Base-by-base conservation (phyloP, 2,797 vertebrate genomes). In the Lacerta bilineata region DNA sequence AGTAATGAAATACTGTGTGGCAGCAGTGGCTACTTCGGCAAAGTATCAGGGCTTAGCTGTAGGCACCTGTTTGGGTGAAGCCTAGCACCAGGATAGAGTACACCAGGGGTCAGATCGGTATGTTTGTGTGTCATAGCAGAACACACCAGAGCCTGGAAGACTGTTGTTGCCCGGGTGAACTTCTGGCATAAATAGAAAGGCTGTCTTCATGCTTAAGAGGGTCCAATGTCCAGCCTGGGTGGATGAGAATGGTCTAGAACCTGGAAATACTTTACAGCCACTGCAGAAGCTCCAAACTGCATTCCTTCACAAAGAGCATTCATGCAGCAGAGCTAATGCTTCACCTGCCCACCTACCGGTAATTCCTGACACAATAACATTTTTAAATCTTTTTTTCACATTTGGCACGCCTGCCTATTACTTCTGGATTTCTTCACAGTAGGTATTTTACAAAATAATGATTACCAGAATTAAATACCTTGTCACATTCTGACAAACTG, bases 341-440 rank as follows among this genome's bases (percentile, higher is more conserved):
- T 55, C 50, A 55, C 13, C 50, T 55, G 50, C 25, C 64, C 0
- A 2, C 68, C 68, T 74, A n/a, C n/a, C n/a, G n/a, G n/a, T n/a
- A 17, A 39, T 17, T 50, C 13, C 43, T 78, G 76, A 7, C 5
- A 33, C 46, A 79, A 3, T 83, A 61, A 83, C 39, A 1, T 6
- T 13, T 88, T 89, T 6, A 15, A 33, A 81, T 89, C 50, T 15
- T 27, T 9, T 9, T 36, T 91, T 92, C 85, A 77, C 88, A 80
- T 92, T 93, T 74, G n/a, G 33, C 39, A 39, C 27, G 29, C 11
- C 36, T 87, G 69, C 83, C 25, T 91, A 79, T 66, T 20, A 27
- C 29, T 55, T 92, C 4, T 0, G 0, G 27, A 55, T 79, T 79
- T 55, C 13, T 27, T 55, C 50, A 18, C 55, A n/a, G 8, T 10